These are phyloP conservation scores for Dasypogon diadema DNA, from an alignment of 2,888 invertebrate species.

Conservation along the genomic window DNA sequence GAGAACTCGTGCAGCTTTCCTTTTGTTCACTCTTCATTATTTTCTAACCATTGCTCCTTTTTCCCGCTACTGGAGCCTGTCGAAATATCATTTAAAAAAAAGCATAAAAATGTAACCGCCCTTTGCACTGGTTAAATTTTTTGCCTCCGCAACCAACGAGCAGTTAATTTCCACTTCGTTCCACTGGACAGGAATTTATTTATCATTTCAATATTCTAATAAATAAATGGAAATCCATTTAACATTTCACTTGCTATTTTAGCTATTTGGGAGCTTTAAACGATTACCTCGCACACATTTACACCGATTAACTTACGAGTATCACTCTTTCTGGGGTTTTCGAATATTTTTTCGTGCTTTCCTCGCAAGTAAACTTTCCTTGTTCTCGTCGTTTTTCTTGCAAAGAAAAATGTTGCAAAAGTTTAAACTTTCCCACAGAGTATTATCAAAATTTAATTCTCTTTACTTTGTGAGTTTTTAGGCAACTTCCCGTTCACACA, in stretches of 20 bases:
- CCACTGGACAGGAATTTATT: no score
- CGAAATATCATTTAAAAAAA: no score
- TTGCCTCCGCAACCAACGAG: background rate
- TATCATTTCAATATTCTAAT: no score
- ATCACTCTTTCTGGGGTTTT: background rate
- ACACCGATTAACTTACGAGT: background rate
- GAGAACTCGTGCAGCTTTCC: background rate
- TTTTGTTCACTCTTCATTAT: background rate
- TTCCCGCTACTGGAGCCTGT: no score
- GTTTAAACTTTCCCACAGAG: constrained; percentile 7
- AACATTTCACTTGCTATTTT: background rate
- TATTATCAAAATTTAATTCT: constrained; percentile 11
- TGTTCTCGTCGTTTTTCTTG: background rate
- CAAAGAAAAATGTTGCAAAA: background rate
- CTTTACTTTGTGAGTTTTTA: background rate
- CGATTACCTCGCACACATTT: background rate
- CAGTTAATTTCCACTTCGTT: no score
- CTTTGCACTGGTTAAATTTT: background rate
- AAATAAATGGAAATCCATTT: no score
- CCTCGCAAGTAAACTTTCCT: background rate
- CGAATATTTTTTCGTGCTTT: background rate
- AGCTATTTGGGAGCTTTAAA: background rate
- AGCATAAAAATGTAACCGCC: background rate
- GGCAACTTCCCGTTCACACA: constrained; percentile 40
- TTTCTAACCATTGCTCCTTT: background rate